These are phyloP conservation scores for Ficedula albicollis DNA, from an alignment of 2,797 vertebrate genomes.

Conservation along the genomic window DNA sequence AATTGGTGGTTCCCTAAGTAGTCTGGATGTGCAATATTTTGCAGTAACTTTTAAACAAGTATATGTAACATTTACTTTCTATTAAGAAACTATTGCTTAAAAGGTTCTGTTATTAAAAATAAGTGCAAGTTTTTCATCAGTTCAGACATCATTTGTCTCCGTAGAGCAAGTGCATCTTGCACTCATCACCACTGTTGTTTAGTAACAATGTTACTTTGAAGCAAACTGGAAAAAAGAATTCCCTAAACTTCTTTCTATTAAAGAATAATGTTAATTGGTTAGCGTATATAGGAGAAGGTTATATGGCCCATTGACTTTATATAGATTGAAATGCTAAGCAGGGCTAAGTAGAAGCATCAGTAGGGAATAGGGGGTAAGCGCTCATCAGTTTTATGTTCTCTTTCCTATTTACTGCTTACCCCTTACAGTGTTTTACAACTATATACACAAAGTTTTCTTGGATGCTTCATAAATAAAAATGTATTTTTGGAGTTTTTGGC, in stretches of 20 bases:
- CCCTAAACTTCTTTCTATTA: slow-evolving; percentile 71
- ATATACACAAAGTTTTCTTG: slow-evolving; percentile 32
- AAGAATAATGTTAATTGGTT: slow-evolving; percentile 74
- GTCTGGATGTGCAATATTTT: background rate
- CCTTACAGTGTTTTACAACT: slow-evolving; percentile 64
- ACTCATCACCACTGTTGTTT: background rate
- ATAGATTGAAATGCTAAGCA: slow-evolving; percentile 79
- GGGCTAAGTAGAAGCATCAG: slow-evolving; percentile 66
- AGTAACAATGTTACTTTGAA: slow-evolving; percentile 43
- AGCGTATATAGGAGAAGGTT: slow-evolving; percentile 68
- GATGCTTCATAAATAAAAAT: slow-evolving; percentile 36
- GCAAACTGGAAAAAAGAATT: slow-evolving; percentile 54
- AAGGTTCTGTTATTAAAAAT: background rate
- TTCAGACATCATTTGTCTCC: background rate
- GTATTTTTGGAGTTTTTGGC: background rate
- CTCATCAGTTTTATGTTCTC: slow-evolving; percentile 68
- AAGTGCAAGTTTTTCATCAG: background rate
- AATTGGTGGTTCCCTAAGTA: background rate
- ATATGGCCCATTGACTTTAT: slow-evolving; percentile 76
- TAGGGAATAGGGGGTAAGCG: slow-evolving; percentile 66
- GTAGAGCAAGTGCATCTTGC: background rate
- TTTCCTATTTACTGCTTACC: slow-evolving; percentile 73
- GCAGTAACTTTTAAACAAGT: background rate
- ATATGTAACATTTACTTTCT: background rate
- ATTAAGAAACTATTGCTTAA: background rate